A percentile compares a stretch with the other conserved stretches of the same genome.
Evolutionary conservation across 2,797 vertebrate genomes (phyloP).

Genomic region (Semaprochilodus insignis): DNA sequence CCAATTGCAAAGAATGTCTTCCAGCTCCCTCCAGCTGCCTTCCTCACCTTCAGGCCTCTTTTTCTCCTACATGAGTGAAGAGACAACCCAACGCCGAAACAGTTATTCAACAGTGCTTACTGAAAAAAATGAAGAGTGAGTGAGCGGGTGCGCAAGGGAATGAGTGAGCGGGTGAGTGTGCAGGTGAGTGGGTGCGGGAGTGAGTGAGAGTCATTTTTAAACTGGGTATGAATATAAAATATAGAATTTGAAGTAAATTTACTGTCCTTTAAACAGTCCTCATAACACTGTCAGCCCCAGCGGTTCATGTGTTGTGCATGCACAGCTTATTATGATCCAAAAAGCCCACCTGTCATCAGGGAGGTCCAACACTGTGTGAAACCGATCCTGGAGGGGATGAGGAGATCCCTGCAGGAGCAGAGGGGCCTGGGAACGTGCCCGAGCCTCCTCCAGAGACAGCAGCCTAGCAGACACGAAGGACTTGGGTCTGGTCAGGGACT

Average conservation of each 20-base stretch:
- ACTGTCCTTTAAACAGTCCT: too few relatives aligned
- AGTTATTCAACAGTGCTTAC: neutral
- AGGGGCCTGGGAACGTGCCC: constrained; percentile 81
- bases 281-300: neutral
- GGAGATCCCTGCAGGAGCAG: constrained; percentile 62
- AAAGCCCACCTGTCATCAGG: constrained; percentile 72
- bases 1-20: constrained; percentile 84
- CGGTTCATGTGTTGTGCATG: neutral
- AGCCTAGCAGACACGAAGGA: constrained; percentile 81
- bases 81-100: neutral
- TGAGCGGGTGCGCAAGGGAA: too few relatives aligned
- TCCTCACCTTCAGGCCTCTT: constrained; percentile 73
- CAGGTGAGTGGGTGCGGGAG: too few relatives aligned
- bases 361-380: constrained; percentile 69
- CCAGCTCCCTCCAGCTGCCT: constrained; percentile 81
- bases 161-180: too few relatives aligned
- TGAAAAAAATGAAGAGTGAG: too few relatives aligned
- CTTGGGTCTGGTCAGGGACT: constrained; percentile 81
- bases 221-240: too few relatives aligned
- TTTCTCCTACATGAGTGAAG: constrained; percentile 69
- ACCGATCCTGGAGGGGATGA: constrained; percentile 58
- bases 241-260: too few relatives aligned
- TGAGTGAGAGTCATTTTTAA: too few relatives aligned
- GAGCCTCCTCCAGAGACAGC: constrained; percentile 83
- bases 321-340: neutral